Evolutionary conservation across 35 echinoderm and acorn worm genomes (phyloP).

Genomic region (Heliocidaris erythrogramma): DNA sequence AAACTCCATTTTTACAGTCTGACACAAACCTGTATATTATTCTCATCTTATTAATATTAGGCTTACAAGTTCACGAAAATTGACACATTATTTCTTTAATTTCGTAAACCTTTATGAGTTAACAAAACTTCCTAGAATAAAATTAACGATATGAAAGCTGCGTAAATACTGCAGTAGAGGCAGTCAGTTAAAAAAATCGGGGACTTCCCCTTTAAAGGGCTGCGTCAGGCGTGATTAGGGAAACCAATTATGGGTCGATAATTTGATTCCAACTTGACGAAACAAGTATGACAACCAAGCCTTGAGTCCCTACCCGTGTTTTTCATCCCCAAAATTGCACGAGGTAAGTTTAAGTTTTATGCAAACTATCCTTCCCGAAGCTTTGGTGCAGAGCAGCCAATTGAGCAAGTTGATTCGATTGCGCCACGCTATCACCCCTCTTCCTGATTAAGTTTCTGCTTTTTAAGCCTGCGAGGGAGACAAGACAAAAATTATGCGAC

Average conservation of each 20-base stretch:
- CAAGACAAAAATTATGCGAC: neutral
- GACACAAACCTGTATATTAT: too few species aligned
- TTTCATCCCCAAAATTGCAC: neutral
- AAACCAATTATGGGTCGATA: neutral
- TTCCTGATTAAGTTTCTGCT: slow-evolving; percentile 17
- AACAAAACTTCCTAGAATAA: neutral
- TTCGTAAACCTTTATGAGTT: neutral
- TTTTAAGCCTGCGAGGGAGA: neutral
- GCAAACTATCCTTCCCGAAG: neutral
- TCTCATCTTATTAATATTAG: too few species aligned
- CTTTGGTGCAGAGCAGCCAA: neutral
- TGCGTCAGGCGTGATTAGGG: neutral
- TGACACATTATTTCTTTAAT: neutral
- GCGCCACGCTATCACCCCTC: neutral
- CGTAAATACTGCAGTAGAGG: neutral
- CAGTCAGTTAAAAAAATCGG: neutral
- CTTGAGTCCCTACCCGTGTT: neutral
- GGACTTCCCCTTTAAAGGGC: neutral
- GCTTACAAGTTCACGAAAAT: too few species aligned
- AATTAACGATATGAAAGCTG: neutral
- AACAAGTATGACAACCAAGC: neutral
- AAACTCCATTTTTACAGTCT: too few species aligned
- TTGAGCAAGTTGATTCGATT: slow-evolving; percentile 1
- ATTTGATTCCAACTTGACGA: slow-evolving; percentile 2
- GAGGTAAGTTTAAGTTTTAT: neutral